Base-by-base conservation (phyloP, 2,888 invertebrate genomes). In the Agrilus biguttatus region DNA sequence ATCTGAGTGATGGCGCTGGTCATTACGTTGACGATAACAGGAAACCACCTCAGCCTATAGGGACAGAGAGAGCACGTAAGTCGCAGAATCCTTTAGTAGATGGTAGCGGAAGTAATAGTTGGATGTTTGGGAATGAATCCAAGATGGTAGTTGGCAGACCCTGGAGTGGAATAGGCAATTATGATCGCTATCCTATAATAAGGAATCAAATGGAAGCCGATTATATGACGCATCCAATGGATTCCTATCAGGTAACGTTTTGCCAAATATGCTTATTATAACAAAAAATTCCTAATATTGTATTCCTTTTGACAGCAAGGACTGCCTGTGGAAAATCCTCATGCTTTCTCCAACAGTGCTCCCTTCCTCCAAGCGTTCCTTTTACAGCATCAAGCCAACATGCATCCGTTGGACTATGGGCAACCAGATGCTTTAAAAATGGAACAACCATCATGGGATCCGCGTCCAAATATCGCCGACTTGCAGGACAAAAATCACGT, bases 1-100 rank as follows among this genome's bases (percentile, higher is more conserved):
- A 49, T 13, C 45, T 49, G 12, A 48, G 45, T 13, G 53, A 53
- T 38, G 37, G 46, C 44, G 45, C 51, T 32, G 47, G 35, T 41
- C 55, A 56, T 43, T 56, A 58, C 46, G 53, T 67, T 36, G 73
- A 72, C 48, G 72, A 72, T 46, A 28, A 28, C 28, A 61, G 73
- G 23, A 78, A 81, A 65, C 67, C 70, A 38, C 59, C 58, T 14
- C 64, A 61, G 46, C 87, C 88, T 40, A 88, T 88, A 61, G 88
- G 88, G 51, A 87, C 85, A 1, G 88, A 87, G 67, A 74, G 88
- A 55, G 78, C 80, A 33, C 78, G 82, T 74, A 82, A 82, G 61
- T 74, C 55, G 10, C 60, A 55, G 39, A 59, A 56, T 46, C 56
- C 56, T 17, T 45, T 47, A 38, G 55, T 51, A 14, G 51, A 51